A percentile compares a stretch with the other conserved stretches of the same genome.
phyloP scores from a whole-genome alignment of 2,113 vertebrate species.

The zebrafish (Danio rerio) region DNA sequence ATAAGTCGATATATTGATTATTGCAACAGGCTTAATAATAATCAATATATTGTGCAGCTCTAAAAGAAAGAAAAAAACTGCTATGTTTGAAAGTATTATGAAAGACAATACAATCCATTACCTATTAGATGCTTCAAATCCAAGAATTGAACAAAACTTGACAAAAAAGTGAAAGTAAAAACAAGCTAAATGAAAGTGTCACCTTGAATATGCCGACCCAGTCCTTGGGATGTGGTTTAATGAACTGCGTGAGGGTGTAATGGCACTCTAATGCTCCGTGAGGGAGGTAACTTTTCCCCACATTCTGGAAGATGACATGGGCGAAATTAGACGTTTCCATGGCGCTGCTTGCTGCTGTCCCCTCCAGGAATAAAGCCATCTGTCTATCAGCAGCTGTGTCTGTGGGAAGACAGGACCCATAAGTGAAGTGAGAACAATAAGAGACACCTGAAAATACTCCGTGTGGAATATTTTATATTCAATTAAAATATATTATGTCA shows the following conservation, averaged over 20 bases:
- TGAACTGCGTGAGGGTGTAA: slow-evolving; percentile 93
- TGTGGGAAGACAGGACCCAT: slow-evolving; percentile 34
- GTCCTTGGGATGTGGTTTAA: slow-evolving; percentile 93
- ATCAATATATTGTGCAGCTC: no score
- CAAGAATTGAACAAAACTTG: not conserved
- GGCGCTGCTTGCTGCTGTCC: slow-evolving; percentile 74
- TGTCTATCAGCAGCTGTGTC: slow-evolving; percentile 61
- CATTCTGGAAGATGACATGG: slow-evolving; percentile 98
- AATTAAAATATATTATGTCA: no score
- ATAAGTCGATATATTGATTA: no score
- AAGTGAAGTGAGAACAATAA: not conserved
- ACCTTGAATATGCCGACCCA: slow-evolving; percentile 99
- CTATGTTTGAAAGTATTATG: no score
- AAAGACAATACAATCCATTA: not conserved
- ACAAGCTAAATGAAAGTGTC: slow-evolving; percentile 49
- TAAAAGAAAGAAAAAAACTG: no score
- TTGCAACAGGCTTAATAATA: no score
- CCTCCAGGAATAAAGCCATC: slow-evolving; percentile 88
- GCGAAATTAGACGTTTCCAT: slow-evolving; percentile 98
- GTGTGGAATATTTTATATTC: not conserved
- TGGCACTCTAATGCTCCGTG: slow-evolving; percentile 93
- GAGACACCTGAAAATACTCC: not conserved
- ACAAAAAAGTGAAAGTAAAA: not conserved
- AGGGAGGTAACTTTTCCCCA: slow-evolving; percentile 95
- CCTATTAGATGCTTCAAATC: not conserved